Evolutionary conservation across 1,140 invertebrate genomes (phyloP).

Genomic region (Papilio machaon): DNA sequence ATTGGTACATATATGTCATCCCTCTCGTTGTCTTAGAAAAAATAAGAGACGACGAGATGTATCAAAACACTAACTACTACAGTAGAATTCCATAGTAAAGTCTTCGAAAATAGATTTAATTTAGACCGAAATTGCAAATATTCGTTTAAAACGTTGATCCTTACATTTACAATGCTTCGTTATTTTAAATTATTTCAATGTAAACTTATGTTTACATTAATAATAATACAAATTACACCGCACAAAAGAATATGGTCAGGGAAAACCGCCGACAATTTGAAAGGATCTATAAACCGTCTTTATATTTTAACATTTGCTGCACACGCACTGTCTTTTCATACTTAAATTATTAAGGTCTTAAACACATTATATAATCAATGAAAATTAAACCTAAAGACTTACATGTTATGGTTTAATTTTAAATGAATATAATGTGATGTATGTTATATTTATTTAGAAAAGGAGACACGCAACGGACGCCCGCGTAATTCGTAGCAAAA

Average conservation of each 20-base stretch:
- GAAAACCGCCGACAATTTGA: conserved; percentile 31
- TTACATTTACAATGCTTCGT: background rate
- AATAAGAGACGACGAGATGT: no score
- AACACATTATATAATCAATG: background rate
- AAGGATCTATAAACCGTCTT: conserved; percentile 17
- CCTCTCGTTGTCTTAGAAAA: no score
- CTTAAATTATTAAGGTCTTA: background rate
- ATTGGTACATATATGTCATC: no score
- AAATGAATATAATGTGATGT: background rate
- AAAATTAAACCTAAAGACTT: background rate
- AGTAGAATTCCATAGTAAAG: no score
- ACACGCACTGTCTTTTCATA: conserved; percentile 40
- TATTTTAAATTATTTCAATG: background rate
- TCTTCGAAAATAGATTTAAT: no score
- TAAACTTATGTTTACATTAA: conserved; percentile 24
- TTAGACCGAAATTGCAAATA: background rate
- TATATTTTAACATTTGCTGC: conserved; percentile 34
- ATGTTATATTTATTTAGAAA: background rate
- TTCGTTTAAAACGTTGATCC: background rate
- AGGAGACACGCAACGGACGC: background rate
- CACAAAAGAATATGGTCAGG: conserved; percentile 30
- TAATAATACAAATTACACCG: conserved; percentile 7
- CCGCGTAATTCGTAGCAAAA: conserved; percentile 15
- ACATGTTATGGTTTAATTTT: conserved; percentile 3
- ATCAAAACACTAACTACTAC: no score